phyloP scores from a whole-genome alignment of 2,888 invertebrate genomes.

The Phaedon cochleariae region DNA sequence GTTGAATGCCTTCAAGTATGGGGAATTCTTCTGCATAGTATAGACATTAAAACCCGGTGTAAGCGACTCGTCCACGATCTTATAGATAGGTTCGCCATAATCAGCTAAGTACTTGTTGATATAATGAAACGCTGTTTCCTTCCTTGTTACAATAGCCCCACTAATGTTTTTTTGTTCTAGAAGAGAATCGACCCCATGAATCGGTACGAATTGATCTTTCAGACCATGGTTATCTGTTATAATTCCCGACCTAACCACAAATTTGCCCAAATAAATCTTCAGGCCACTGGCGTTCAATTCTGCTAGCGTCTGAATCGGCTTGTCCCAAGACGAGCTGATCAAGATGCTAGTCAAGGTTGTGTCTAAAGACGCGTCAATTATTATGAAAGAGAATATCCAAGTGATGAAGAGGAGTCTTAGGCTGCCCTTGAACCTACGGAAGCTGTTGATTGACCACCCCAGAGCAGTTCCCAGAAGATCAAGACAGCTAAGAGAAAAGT shows the following conservation, averaged over 20 bases:
- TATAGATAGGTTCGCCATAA: constrained; percentile 12
- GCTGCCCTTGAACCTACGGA: constrained; percentile 6
- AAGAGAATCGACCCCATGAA: background rate
- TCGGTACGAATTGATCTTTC: constrained; percentile 7
- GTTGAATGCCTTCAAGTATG: background rate
- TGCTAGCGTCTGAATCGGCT: background rate
- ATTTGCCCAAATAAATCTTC: background rate
- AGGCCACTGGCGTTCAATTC: constrained; percentile 14
- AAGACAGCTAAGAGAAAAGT: background rate
- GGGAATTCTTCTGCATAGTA: constrained; percentile 29
- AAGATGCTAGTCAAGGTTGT: constrained; percentile 15
- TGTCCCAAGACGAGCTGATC: background rate
- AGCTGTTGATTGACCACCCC: background rate
- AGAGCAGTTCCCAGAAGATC: constrained; percentile 1
- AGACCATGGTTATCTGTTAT: constrained; percentile 9
- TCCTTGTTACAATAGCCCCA: background rate
- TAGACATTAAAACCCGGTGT: constrained; percentile 24
- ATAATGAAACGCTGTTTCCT: background rate
- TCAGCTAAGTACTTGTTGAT: background rate
- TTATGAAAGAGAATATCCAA: constrained; percentile 13
- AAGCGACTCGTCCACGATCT: constrained; percentile 26
- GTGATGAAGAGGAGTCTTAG: constrained; percentile 14
- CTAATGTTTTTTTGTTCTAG: background rate
- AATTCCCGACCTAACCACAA: background rate
- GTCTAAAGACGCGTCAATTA: constrained; percentile 6